These are phyloP conservation scores for Idaea dimidiata DNA, from an alignment of 2,888 invertebrate genomes.

Conservation along the genomic window DNA sequence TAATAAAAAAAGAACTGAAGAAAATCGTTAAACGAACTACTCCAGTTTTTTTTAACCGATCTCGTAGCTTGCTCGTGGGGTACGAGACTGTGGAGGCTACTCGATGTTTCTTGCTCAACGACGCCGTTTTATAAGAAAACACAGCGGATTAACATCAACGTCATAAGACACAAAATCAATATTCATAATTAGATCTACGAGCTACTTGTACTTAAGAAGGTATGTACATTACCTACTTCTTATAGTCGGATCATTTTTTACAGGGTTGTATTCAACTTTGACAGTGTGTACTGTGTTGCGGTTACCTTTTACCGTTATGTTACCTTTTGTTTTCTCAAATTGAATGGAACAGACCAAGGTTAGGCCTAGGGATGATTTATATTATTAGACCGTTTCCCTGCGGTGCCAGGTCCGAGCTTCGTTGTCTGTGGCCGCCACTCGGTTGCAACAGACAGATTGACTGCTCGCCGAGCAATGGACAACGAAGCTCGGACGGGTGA, in stretches of 20 bases:
- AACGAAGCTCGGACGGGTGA: too few relatives aligned
- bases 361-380: too few relatives aligned
- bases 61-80: slow-evolving; percentile 59
- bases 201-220: slow-evolving; percentile 55
- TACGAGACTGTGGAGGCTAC: slow-evolving; percentile 73
- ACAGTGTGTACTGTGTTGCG: not conserved
- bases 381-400: too few relatives aligned
- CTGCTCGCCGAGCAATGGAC: too few relatives aligned
- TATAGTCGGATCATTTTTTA: slow-evolving; percentile 31
- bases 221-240: slow-evolving; percentile 54
- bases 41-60: slow-evolving; percentile 78
- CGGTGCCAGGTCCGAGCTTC: too few relatives aligned
- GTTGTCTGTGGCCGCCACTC: too few relatives aligned
- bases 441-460: too few relatives aligned
- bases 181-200: slow-evolving; percentile 75
- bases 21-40: slow-evolving; percentile 80
- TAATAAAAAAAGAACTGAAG: slow-evolving; percentile 77
- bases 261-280: slow-evolving; percentile 39
- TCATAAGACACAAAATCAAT: slow-evolving; percentile 63
- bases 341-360: too few relatives aligned
- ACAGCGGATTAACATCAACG: slow-evolving; percentile 58
- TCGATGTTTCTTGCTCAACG: slow-evolving; percentile 40
- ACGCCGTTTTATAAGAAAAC: slow-evolving; percentile 64
- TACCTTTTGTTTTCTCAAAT: too few relatives aligned
- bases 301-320: too few relatives aligned